These are phyloP conservation scores for Brienomyrus longianalis DNA, from an alignment of 2,113 vertebrate species.

Conservation along the genomic window DNA sequence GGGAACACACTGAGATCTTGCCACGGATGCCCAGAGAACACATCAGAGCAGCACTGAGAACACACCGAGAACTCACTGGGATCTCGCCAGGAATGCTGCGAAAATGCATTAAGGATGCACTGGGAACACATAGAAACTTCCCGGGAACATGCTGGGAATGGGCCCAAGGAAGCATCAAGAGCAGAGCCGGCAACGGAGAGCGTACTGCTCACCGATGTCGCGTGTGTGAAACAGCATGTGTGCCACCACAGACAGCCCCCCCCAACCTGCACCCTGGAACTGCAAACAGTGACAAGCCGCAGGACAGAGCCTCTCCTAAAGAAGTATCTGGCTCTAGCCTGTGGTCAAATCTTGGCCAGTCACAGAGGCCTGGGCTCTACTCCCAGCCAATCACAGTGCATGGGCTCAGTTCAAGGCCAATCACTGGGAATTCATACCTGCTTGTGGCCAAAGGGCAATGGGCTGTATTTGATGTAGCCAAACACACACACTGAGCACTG, in stretches of 20 bases:
- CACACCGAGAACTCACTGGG: not conserved
- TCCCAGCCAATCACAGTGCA: not conserved
- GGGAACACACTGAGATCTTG: not conserved
- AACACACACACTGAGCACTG: not conserved
- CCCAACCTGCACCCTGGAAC: slow-evolving; percentile 33
- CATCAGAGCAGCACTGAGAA: not conserved
- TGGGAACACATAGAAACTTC: not conserved
- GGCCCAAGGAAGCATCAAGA: too few species aligned
- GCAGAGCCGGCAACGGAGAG: too few species aligned
- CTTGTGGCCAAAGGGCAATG: not conserved
- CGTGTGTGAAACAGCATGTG: too few species aligned
- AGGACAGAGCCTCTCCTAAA: slow-evolving; percentile 42
- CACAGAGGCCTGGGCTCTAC: not conserved
- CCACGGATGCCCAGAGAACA: not conserved
- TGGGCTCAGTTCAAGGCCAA: not conserved
- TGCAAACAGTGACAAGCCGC: slow-evolving; percentile 49
- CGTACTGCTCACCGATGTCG: not conserved
- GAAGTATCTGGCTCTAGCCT: slow-evolving; percentile 46
- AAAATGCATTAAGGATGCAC: not conserved
- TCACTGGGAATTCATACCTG: not conserved
- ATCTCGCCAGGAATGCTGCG: not conserved
- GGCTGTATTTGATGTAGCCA: not conserved
- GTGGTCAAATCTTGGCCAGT: not conserved
- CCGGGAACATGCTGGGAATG: not conserved
- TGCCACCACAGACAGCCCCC: not conserved